Evolutionary conservation across 2,113 vertebrate genomes (phyloP).

Genomic region (Erinaceus europaeus): DNA sequence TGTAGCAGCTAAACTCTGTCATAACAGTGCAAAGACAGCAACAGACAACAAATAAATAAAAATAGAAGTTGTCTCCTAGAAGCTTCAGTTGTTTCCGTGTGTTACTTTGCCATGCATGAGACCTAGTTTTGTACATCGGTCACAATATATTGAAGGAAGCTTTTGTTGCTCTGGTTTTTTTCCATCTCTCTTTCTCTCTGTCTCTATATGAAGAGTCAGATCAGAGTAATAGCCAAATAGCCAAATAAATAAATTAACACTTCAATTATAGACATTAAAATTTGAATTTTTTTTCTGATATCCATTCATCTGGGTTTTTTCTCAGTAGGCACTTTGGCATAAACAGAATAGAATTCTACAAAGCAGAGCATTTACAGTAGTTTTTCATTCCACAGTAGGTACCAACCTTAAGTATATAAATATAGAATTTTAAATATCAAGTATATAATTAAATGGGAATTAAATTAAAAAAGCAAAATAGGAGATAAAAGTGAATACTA

Average conservation of each 20-base stretch:
- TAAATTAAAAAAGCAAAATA: neutral
- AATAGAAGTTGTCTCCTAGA: neutral
- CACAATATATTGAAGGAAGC: too few relatives aligned
- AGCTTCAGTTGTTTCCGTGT: too few relatives aligned
- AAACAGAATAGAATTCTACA: slow-evolving; percentile 14
- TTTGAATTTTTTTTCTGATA: neutral
- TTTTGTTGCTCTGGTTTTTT: too few relatives aligned
- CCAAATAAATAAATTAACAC: too few relatives aligned
- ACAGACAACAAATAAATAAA: neutral
- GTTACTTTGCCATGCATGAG: too few relatives aligned
- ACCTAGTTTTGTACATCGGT: too few relatives aligned
- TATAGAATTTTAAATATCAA: slow-evolving; percentile 19
- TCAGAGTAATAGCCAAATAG: too few relatives aligned
- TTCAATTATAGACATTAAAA: neutral
- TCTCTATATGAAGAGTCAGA: too few relatives aligned
- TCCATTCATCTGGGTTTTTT: neutral
- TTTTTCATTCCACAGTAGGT: neutral
- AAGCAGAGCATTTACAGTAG: neutral
- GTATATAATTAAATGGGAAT: neutral
- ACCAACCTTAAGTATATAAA: neutral
- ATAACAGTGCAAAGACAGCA: neutral
- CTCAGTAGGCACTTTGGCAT: neutral
- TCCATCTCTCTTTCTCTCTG: too few relatives aligned
- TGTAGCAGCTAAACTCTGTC: neutral
- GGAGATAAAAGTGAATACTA: neutral